These are phyloP conservation scores for Chesias legatella DNA, from an alignment of 2,888 invertebrate genomes.

Conservation along the genomic window DNA sequence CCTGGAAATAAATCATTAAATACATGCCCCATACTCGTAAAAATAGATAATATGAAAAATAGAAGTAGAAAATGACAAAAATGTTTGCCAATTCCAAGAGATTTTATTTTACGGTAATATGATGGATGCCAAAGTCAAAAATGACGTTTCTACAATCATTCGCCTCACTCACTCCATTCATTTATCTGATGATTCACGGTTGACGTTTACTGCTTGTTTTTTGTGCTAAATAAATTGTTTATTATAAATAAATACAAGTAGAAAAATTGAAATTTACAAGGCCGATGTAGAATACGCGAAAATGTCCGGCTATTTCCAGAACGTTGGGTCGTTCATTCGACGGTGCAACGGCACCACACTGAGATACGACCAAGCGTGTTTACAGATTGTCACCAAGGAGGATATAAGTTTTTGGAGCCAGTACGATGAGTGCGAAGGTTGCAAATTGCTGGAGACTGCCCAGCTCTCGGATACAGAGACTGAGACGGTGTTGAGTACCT, in stretches of 20 bases:
- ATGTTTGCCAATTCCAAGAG: too few relatives aligned
- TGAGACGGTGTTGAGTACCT: conserved; percentile 50
- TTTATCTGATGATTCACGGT: conserved; percentile 33
- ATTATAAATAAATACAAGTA: conserved; percentile 17
- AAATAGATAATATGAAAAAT: too few relatives aligned
- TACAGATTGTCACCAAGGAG: conserved; percentile 55
- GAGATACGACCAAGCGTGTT: conserved; percentile 68
- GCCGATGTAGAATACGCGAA: conserved; percentile 43
- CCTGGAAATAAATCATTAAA: too few relatives aligned
- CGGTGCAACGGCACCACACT: conserved; percentile 56
- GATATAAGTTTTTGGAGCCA: conserved; percentile 63
- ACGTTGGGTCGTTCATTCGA: conserved; percentile 60
- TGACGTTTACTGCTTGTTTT: conserved; percentile 16
- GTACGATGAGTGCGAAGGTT: conserved; percentile 70
- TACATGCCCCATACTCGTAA: too few relatives aligned
- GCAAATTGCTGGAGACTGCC: conserved; percentile 46
- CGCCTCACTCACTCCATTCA: conserved; percentile 13
- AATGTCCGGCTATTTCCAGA: conserved; percentile 63
- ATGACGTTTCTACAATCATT: background rate
- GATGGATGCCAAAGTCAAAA: too few relatives aligned
- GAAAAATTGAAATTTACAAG: conserved; percentile 22
- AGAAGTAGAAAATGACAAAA: too few relatives aligned
- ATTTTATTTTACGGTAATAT: too few relatives aligned
- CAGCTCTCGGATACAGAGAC: conserved; percentile 37
- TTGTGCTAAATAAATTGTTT: conserved; percentile 38